These are phyloP conservation scores for Endomychus coccineus DNA, from an alignment of 2,888 invertebrate species.

Conservation along the genomic window DNA sequence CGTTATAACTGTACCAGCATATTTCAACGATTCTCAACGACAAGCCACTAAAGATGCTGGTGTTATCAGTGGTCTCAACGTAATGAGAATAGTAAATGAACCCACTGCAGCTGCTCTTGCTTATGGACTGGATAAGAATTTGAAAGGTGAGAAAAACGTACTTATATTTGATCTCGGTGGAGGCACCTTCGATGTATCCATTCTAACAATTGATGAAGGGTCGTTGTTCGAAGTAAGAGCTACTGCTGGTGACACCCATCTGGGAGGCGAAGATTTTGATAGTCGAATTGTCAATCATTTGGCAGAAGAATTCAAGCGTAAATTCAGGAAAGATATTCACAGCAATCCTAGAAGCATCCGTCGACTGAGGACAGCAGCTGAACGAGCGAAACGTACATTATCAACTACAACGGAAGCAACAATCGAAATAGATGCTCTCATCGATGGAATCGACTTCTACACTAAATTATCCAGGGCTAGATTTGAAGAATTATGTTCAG, in stretches of 20 bases:
- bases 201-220: slow-evolving; percentile 74
- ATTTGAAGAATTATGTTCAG: slow-evolving; percentile 68
- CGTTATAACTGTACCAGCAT: slow-evolving; percentile 72
- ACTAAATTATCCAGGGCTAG: slow-evolving; percentile 65
- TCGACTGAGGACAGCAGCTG: slow-evolving; percentile 46
- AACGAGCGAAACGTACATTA: slow-evolving; percentile 52
- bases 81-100: slow-evolving; percentile 75
- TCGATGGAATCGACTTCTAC: slow-evolving; percentile 66
- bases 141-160: slow-evolving; percentile 58
- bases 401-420: slow-evolving; percentile 70
- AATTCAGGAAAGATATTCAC: slow-evolving; percentile 43
- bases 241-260: slow-evolving; percentile 75
- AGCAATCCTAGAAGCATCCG: slow-evolving; percentile 42
- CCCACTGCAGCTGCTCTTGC: slow-evolving; percentile 71
- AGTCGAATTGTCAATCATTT: slow-evolving; percentile 50
- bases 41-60: slow-evolving; percentile 83
- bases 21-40: slow-evolving; percentile 62
- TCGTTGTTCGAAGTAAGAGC: slow-evolving; percentile 69
- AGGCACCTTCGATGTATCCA: slow-evolving; percentile 75
- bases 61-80: slow-evolving; percentile 52
- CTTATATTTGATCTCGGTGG: slow-evolving; percentile 59
- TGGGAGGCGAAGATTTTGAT: slow-evolving; percentile 64
- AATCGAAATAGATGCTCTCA: slow-evolving; percentile 70
- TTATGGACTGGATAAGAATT: slow-evolving; percentile 63
- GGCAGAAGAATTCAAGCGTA: slow-evolving; percentile 49